Evolutionary conservation across 1,140 invertebrate genomes (phyloP).

Genomic region (Liolophura sinensis): DNA sequence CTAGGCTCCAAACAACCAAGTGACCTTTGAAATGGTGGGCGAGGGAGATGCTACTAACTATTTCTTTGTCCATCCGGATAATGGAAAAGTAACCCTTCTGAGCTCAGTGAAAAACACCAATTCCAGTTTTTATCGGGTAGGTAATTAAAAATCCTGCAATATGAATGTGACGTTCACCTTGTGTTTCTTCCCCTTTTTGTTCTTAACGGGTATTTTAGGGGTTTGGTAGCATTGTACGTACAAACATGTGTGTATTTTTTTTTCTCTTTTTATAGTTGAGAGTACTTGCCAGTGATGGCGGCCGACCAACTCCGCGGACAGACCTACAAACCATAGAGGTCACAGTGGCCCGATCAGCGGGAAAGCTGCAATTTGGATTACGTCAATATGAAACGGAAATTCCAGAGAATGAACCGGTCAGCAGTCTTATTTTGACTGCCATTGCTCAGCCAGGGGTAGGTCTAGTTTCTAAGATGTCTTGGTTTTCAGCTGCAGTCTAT

Average conservation of each 20-base stretch:
- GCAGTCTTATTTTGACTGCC: conserved; percentile 17
- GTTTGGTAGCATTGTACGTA: too few species aligned
- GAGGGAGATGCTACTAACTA: conserved; percentile 15
- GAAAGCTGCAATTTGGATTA: conserved; percentile 24
- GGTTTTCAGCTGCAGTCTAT: neutral
- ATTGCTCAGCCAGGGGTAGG: conserved; percentile 34
- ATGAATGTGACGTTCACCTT: too few species aligned
- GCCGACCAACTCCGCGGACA: conserved; percentile 19
- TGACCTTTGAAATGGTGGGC: conserved; percentile 20
- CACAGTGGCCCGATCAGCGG: conserved; percentile 29
- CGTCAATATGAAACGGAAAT: conserved; percentile 25
- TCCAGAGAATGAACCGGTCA: conserved; percentile 22
- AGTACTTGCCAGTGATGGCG: conserved; percentile 33
- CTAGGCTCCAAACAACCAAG: conserved; percentile 34
- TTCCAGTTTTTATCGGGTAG: conserved; percentile 1
- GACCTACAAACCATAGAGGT: conserved; percentile 25
- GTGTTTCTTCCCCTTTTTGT: too few species aligned
- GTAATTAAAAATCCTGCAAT: neutral
- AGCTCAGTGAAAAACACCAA: conserved; percentile 25
- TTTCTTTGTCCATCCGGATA: conserved; percentile 86
- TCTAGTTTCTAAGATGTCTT: neutral
- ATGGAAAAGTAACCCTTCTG: conserved; percentile 74
- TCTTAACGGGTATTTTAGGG: too few species aligned
- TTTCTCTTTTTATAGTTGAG: conserved; percentile 21
- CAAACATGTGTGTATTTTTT: too few species aligned